Percentiles rank a stretch among this genome's conserved stretches.
phyloP scores from a whole-genome alignment of 92 coral and sea anemone species.

The Phymanthus crucifer region DNA sequence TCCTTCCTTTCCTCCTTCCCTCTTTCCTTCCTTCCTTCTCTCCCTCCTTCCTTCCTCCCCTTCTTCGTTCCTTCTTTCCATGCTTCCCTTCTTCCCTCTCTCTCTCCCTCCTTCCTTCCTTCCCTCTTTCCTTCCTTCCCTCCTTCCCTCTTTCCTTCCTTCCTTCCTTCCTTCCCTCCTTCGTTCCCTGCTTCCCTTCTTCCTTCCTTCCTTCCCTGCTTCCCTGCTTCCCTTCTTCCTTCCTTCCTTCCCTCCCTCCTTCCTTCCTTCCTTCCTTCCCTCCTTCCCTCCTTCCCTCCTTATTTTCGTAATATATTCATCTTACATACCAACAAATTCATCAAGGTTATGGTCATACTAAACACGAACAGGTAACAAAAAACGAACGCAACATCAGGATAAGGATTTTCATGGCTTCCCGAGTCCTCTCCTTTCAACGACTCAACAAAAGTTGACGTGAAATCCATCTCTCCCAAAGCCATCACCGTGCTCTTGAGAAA shows the following conservation, averaged over 20 bases:
- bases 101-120: neutral
- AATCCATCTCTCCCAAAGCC: conserved; percentile 77
- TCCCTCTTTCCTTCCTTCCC: neutral
- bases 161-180: neutral
- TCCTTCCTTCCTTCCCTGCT: too few relatives aligned
- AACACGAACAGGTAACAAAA: conserved; percentile 55
- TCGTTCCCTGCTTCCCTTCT: too few relatives aligned
- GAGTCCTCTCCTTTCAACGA: conserved; percentile 14
- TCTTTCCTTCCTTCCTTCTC: neutral
- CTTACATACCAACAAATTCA: conserved; percentile 81
- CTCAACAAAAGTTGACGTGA: conserved; percentile 43
- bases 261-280: neutral
- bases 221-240: neutral
- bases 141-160: neutral
- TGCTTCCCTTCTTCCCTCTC: neutral
- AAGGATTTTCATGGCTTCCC: conserved; percentile 47
- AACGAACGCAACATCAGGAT: conserved; percentile 50
- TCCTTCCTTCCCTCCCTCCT: neutral
- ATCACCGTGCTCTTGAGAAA: conserved; percentile 64
- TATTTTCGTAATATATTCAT: neutral
- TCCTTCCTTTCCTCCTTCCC: neutral
- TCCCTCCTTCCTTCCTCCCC: too few relatives aligned
- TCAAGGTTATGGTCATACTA: conserved; percentile 63
- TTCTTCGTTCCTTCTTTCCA: neutral
- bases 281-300: too few relatives aligned